phyloP scores from a whole-genome alignment of 1,140 invertebrate genomes.

The Drosophila kanapiae region DNA sequence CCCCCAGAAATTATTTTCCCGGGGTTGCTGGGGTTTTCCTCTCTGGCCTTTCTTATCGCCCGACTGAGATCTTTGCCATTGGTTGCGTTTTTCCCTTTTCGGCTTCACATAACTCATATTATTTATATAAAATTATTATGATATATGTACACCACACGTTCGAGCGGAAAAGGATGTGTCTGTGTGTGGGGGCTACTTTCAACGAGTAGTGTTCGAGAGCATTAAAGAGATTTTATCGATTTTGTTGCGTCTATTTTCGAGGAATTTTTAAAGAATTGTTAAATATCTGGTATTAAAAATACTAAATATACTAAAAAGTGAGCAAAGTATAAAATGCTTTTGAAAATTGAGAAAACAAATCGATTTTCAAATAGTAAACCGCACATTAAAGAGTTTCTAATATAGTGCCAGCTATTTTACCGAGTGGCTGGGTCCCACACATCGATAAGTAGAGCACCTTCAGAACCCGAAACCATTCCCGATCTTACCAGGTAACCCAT shows the following conservation, averaged over 20 bases:
- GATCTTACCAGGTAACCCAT: conserved; percentile 32
- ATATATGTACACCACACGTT: conserved; percentile 36
- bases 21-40: conserved; percentile 17
- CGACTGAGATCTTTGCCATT: conserved; percentile 56
- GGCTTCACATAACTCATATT: conserved; percentile 49
- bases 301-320: background rate
- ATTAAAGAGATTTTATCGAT: background rate
- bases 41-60: conserved; percentile 29
- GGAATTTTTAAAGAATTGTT: background rate
- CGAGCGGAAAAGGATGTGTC: background rate
- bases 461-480: conserved; percentile 8
- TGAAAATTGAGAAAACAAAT: too few relatives aligned
- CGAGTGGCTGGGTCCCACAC: too few relatives aligned
- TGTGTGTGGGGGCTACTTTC: background rate
- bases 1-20: background rate
- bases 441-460: background rate
- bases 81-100: conserved; percentile 36
- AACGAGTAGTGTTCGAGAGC: background rate
- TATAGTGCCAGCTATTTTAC: too few relatives aligned
- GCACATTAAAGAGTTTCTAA: too few relatives aligned
- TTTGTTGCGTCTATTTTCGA: background rate
- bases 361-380: background rate
- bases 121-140: conserved; percentile 35
- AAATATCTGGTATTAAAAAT: background rate
- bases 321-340: too few relatives aligned